Evolutionary conservation across 2,888 invertebrate species (phyloP), one percentile per base, ranked within the genome.

Genomic region (Catocala sponsa): DNA sequence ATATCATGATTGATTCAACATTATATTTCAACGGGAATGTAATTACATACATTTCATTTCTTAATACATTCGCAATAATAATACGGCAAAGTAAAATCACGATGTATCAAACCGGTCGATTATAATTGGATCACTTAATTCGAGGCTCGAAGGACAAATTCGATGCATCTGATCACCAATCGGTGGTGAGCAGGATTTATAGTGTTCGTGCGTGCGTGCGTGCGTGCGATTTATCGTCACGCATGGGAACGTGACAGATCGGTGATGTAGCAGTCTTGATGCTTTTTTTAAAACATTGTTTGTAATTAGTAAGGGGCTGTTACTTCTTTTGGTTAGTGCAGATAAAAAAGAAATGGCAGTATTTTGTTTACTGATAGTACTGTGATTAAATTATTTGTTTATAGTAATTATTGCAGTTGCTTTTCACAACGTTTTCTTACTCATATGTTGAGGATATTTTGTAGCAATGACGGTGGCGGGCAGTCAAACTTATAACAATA

Each of bases 71-170:
- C 25, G 25, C 35, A 38, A 9, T 38, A 38, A 38, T 38, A 38
- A 38, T 7, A 38, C 35, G 9, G 25, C 25, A 7, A 38, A 6
- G 1, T 38, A 58, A 48, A 47, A 44, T 52, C 43, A 47, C 55
- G 57, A 64, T 67, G 63, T 66, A 65, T 72, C 2, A 33, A 63
- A 73, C 76, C 71, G 61, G 73, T 71, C 56, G 56, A 64, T 64
- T 74, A 78, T 82, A 83, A 83, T 83, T 82, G 83, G 81, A 70
- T 73, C 75, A 76, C 73, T 79, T 77, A 79, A 83, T 79, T 66
- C 64, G 51, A 63, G 59, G 13, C 62, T 74, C 71, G 68, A 69
- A 69, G 80, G 83, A 84, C 84, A 83, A 84, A 83, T 84, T 81
- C 82, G 81, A 72, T 79, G 80, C 82, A 82, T 78, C 77, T 68